phyloP scores from a whole-genome alignment of 2,888 invertebrate species.

The Sarcophaga subvicina region DNA sequence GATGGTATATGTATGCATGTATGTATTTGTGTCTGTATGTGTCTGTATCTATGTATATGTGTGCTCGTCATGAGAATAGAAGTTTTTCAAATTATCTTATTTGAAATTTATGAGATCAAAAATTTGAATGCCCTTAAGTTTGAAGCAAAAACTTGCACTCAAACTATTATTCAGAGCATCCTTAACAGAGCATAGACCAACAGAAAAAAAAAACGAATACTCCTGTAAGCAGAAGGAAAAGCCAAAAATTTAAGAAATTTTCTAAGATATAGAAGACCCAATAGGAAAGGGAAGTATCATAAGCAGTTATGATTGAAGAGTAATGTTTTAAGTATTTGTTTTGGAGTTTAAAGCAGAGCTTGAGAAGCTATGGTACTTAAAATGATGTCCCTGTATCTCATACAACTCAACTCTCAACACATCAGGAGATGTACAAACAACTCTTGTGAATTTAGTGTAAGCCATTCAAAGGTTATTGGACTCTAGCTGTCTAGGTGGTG shows the following conservation, averaged over 20 bases:
- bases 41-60: not conserved
- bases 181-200: not conserved
- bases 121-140: conserved; percentile 65
- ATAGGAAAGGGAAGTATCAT: not conserved
- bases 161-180: conserved; percentile 9
- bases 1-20: not conserved
- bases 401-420: too few species aligned
- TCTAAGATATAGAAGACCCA: not conserved
- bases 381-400: too few species aligned
- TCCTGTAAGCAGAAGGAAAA: not conserved
- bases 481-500: too few species aligned
- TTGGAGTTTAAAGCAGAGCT: too few species aligned
- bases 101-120: conserved; percentile 68
- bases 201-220: not conserved
- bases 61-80: conserved; percentile 1
- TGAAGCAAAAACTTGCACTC: conserved; percentile 12
- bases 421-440: too few species aligned
- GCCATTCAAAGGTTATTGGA: too few species aligned
- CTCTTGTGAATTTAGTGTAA: too few species aligned
- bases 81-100: conserved; percentile 59
- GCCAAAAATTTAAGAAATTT: not conserved
- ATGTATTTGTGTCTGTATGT: not conserved
- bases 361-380: too few species aligned
- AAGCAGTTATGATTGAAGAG: too few species aligned
- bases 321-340: too few species aligned